These are phyloP conservation scores for Otocyon megalotis DNA, from an alignment of 2,113 vertebrate species.

Conservation along the genomic window DNA sequence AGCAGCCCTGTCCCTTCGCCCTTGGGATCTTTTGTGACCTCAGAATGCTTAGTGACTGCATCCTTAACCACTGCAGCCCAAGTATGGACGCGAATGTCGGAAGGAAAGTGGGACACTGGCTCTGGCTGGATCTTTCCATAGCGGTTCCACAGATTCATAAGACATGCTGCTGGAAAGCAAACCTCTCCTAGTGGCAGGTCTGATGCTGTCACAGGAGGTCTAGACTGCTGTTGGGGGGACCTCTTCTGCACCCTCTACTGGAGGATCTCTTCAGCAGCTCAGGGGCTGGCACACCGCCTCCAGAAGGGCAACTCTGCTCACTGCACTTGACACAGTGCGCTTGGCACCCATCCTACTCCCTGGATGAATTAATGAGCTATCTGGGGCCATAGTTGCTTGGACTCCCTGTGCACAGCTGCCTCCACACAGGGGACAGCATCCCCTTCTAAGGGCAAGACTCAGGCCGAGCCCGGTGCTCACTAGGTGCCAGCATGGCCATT, in stretches of 20 bases:
- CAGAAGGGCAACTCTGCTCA: background rate
- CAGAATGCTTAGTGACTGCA: background rate
- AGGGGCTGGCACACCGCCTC: background rate
- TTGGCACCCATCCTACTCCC: rapidly evolving
- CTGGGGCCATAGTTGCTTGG: background rate
- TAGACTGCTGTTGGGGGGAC: background rate
- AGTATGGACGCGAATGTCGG: background rate
- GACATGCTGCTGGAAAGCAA: background rate
- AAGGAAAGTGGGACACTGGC: background rate
- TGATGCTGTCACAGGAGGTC: background rate
- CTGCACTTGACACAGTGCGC: background rate
- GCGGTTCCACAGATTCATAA: background rate
- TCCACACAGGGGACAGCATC: background rate
- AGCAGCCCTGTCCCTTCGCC: background rate
- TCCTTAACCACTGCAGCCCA: background rate
- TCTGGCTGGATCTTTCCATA: background rate
- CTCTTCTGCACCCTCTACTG: background rate
- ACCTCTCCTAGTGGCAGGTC: background rate
- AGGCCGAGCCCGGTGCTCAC: background rate
- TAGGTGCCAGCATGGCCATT: background rate
- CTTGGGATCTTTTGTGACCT: background rate
- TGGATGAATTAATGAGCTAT: background rate
- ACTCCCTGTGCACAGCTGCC: background rate
- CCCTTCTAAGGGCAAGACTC: background rate
- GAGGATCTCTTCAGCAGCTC: background rate